phyloP scores from a whole-genome alignment of 2,797 vertebrate species.

The Cacajao melanocephalus region DNA sequence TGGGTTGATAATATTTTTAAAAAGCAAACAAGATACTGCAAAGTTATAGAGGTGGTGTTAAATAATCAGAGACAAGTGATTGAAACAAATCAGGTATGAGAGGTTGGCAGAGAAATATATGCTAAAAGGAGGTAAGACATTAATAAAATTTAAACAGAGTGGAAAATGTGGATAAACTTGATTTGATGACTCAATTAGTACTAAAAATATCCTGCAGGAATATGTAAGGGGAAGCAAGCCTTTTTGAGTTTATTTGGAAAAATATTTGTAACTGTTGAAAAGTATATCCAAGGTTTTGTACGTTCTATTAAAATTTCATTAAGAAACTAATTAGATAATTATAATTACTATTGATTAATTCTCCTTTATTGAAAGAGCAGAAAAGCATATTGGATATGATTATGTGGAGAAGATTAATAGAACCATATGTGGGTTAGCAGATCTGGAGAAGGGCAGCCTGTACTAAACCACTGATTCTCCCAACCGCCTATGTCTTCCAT shows the following conservation, averaged over 20 bases:
- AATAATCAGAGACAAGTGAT: conserved; percentile 47
- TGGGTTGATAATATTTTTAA: neutral
- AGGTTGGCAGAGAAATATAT: neutral
- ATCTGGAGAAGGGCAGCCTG: neutral
- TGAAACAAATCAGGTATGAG: conserved; percentile 8
- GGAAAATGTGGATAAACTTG: conserved; percentile 47
- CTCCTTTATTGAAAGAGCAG: conserved; percentile 45
- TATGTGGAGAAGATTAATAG: conserved; percentile 53
- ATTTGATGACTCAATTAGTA: conserved; percentile 47
- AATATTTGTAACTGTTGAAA: conserved; percentile 52
- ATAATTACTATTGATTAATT: conserved; percentile 76
- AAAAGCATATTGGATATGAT: conserved; percentile 56
- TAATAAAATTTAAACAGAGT: conserved; percentile 13
- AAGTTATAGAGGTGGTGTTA: neutral
- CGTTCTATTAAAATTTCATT: conserved; percentile 65
- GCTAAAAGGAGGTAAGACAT: neutral
- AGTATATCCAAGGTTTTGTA: conserved; percentile 1
- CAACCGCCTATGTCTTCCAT: neutral
- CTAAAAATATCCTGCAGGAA: conserved; percentile 34
- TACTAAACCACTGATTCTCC: neutral
- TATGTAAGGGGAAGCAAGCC: conserved; percentile 24
- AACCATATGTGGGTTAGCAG: neutral
- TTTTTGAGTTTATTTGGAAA: conserved; percentile 49
- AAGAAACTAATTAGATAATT: conserved; percentile 77
- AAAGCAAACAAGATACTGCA: neutral